Evolutionary conservation across 2,797 vertebrate genomes (phyloP), one percentile per base, ranked within the genome.

Genomic region (Euphonia xanthogaster): DNA sequence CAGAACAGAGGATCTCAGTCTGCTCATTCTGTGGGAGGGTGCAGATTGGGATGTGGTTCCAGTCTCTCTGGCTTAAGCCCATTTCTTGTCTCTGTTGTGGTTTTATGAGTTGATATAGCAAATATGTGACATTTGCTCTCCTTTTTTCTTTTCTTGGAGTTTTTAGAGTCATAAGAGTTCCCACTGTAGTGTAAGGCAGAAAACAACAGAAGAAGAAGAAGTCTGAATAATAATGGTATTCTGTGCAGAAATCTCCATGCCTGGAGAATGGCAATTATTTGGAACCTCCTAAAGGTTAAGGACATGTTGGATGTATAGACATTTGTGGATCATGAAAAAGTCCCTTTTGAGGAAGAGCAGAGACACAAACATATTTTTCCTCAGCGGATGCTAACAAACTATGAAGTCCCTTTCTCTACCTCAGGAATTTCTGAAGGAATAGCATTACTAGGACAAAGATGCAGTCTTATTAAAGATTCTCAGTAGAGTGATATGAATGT

Each of bases 31-130:
- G 93, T 90, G 90, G 76, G 78, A 94, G 81, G 70, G 85, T 48
- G 79, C 57, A 76, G 45, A 86, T 73, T 2, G 91, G 81, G 94
- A 91, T 92, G 77, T 94, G 95, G 86, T 88, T 96, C 91, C 89
- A 95, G 94, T 35, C 77, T 95, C 72, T 92, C 87, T 94, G 91
- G 94, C 91, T 90, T 88, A 86, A 92, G 50, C 86, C 73, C 91
- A 81, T 96, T 95, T 96, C 70, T 96, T 83, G 58, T 95, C 95
- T 97, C 75, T 96, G 94, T 96, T 96, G 93, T 95, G 94, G 95
- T 94, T 96, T 96, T 94, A 95, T 95, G 95, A 96, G 96, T 95
- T 96, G 95, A 96, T 96, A 96, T 86, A 93, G 87, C 90, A 97
- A 96, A 90, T 94, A 97, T 96, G 94, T 96, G 93, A 96, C 94